Evolutionary conservation across 2,888 invertebrate genomes (phyloP).

Genomic region (Ceratothoa steindachneri): DNA sequence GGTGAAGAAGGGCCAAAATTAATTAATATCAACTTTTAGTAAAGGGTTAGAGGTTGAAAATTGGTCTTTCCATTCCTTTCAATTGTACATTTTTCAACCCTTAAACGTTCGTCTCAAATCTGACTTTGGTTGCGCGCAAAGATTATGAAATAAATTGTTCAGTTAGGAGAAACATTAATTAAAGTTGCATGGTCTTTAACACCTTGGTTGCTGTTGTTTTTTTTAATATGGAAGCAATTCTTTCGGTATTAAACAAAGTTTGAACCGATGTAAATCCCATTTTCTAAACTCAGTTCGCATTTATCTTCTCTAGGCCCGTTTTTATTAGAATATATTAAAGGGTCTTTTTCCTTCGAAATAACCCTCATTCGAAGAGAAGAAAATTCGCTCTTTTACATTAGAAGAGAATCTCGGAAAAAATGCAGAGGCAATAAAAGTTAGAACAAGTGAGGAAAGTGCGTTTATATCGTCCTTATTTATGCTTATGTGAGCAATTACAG

Average conservation of each 20-base stretch:
- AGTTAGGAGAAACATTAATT: constrained; percentile 7
- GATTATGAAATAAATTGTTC: neutral
- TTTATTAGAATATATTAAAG: constrained; percentile 13
- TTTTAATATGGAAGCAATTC: neutral
- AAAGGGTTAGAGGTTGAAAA: no score
- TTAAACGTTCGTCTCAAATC: no score
- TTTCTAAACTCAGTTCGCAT: neutral
- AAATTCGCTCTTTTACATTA: neutral
- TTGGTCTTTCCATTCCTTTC: no score
- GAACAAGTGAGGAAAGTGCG: neutral
- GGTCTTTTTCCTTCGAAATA: neutral
- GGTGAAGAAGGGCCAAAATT: no score
- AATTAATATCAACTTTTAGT: no score
- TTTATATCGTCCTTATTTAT: constrained; percentile 9
- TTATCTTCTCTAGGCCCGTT: neutral
- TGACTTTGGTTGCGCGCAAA: neutral
- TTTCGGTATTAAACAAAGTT: constrained; percentile 9
- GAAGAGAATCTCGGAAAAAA: neutral
- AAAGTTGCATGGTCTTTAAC: neutral
- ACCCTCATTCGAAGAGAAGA: neutral
- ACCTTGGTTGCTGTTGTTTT: neutral
- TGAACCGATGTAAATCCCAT: constrained; percentile 7
- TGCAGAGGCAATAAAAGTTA: neutral
- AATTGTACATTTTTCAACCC: no score
- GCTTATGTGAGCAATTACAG: constrained; percentile 7